Evolutionary conservation across 1,140 invertebrate genomes (phyloP).

Genomic region (Pectinophora gossypiella): DNA sequence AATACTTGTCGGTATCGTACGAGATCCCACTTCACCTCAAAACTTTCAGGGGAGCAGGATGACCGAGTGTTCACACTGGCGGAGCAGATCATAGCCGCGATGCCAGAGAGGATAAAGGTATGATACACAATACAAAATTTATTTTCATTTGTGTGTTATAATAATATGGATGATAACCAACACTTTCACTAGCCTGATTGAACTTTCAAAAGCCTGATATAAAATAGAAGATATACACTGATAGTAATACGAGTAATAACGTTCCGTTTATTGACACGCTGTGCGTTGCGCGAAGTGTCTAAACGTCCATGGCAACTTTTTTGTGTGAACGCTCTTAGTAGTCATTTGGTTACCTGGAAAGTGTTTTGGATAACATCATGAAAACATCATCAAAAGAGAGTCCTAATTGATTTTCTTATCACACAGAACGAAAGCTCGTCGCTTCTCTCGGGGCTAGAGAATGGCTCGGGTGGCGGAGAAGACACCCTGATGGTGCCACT

Average conservation of each 20-base stretch:
- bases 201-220: background rate
- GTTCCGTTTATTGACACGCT: no score
- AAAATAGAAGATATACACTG: slow-evolving; percentile 7
- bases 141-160: no score
- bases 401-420: no score
- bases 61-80: slow-evolving; percentile 94
- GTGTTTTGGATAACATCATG: no score
- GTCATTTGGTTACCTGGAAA: no score
- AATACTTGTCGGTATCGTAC: slow-evolving; percentile 3
- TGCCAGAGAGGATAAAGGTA: slow-evolving; percentile 97
- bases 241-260: no score
- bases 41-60: slow-evolving; percentile 90
- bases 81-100: slow-evolving; percentile 97
- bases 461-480: slow-evolving; percentile 56
- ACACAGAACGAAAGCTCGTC: slow-evolving; percentile 80
- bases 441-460: slow-evolving; percentile 75
- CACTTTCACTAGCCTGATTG: background rate
- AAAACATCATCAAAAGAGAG: no score
- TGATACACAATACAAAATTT: no score
- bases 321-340: no score
- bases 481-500: slow-evolving; percentile 82
- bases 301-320: no score
- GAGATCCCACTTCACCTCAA: slow-evolving; percentile 52
- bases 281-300: no score
- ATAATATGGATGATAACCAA: background rate